Percentiles rank a stretch among this genome's conserved stretches.
phyloP scores from a whole-genome alignment of 2,113 vertebrate species.

The Camelus dromedarius region DNA sequence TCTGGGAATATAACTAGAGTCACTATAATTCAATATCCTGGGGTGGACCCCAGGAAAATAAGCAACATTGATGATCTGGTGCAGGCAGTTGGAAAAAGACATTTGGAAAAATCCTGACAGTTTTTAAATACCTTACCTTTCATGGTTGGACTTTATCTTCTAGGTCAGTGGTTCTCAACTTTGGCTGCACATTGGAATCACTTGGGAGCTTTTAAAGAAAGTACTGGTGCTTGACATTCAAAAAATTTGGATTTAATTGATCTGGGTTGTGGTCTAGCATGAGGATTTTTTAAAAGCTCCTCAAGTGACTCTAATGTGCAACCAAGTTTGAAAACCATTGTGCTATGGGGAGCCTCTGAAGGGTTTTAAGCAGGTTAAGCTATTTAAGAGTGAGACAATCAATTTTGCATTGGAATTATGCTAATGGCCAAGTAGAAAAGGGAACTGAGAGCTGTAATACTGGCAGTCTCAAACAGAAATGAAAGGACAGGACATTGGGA shows the following conservation, averaged over 20 bases:
- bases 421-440: neutral
- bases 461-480: neutral
- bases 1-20: neutral
- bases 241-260: neutral
- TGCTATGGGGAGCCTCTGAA: neutral
- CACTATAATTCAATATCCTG: neutral
- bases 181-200: neutral
- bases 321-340: neutral
- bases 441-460: neutral
- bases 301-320: neutral
- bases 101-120: neutral
- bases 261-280: neutral
- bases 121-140: neutral
- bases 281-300: neutral
- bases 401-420: conserved; percentile 4
- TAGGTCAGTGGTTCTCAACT: neutral
- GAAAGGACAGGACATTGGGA: neutral
- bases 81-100: neutral
- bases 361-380: neutral
- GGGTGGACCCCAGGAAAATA: neutral
- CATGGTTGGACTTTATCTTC: neutral
- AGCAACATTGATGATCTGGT: neutral
- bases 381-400: neutral
- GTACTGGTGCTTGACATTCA: neutral
- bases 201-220: neutral